A percentile compares a stretch with the other conserved stretches of the same genome.
Conservation (phyloP, 2,888 invertebrate genomes). For the Chrysina gloriosa region DNA sequence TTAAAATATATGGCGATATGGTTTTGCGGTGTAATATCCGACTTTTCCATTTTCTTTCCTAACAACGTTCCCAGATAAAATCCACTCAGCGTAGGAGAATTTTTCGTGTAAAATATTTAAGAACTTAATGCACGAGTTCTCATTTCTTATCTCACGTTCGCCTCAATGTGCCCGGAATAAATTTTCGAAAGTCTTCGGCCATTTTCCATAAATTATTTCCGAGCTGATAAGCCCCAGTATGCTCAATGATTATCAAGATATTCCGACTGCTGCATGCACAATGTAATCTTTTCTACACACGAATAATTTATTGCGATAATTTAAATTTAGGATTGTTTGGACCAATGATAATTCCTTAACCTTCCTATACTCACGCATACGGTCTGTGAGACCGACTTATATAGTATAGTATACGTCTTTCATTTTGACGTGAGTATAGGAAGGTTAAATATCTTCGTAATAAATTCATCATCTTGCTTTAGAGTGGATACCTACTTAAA, state of each 20-base stretch:
- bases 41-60: not conserved
- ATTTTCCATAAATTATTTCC: slow-evolving; percentile 30
- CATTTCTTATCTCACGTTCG: slow-evolving; percentile 31
- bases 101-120: slow-evolving; percentile 34
- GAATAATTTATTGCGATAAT: too few species aligned
- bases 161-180: slow-evolving; percentile 29
- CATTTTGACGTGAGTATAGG: too few species aligned
- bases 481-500: too few species aligned
- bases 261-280: slow-evolving; percentile 2
- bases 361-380: too few species aligned
- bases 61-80: slow-evolving; percentile 12
- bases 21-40: slow-evolving; percentile 1
- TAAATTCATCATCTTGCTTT: too few species aligned
- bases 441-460: too few species aligned
- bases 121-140: slow-evolving; percentile 35
- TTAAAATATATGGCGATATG: too few species aligned
- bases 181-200: slow-evolving; percentile 30
- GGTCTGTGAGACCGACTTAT: too few species aligned
- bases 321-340: too few species aligned
- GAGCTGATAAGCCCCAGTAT: slow-evolving; percentile 16
- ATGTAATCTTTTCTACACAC: slow-evolving; percentile 20
- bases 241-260: slow-evolving; percentile 24
- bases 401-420: too few species aligned
- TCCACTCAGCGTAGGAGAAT: slow-evolving; percentile 17
- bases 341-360: too few species aligned